Conservation (phyloP, 1,140 invertebrate species). For the Maconellicoccus hirsutus region DNA sequence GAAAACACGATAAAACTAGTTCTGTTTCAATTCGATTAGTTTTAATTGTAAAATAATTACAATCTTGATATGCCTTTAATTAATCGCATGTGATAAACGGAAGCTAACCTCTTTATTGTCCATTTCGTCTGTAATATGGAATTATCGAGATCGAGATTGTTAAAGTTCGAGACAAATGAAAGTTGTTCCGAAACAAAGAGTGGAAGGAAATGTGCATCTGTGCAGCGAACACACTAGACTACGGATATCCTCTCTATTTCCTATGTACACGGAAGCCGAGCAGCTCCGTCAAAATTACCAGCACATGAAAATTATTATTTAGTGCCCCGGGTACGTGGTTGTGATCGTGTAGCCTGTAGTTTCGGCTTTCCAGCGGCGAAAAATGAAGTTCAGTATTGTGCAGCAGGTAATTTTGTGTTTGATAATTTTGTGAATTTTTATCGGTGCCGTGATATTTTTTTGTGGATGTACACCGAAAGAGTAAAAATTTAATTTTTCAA, state of each 20-base stretch:
- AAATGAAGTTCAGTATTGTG: background rate
- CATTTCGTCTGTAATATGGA: background rate
- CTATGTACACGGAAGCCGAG: background rate
- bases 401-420: background rate
- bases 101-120: background rate
- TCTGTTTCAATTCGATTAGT: background rate
- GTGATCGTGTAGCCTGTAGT: background rate
- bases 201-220: slow-evolving; percentile 12
- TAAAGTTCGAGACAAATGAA: slow-evolving; percentile 17
- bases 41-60: slow-evolving; percentile 6
- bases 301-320: background rate
- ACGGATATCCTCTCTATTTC: slow-evolving; percentile 13
- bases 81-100: background rate
- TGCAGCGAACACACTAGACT: background rate
- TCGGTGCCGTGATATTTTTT: no score
- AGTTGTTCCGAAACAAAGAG: slow-evolving; percentile 17
- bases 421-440: background rate
- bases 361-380: background rate
- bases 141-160: background rate
- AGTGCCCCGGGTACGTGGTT: background rate
- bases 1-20: background rate
- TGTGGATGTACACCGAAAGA: no score
- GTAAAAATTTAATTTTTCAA: no score
- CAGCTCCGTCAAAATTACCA: background rate
- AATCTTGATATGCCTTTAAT: background rate